These are phyloP conservation scores for Colius striatus DNA, from an alignment of 2,113 vertebrate species.

Conservation along the genomic window DNA sequence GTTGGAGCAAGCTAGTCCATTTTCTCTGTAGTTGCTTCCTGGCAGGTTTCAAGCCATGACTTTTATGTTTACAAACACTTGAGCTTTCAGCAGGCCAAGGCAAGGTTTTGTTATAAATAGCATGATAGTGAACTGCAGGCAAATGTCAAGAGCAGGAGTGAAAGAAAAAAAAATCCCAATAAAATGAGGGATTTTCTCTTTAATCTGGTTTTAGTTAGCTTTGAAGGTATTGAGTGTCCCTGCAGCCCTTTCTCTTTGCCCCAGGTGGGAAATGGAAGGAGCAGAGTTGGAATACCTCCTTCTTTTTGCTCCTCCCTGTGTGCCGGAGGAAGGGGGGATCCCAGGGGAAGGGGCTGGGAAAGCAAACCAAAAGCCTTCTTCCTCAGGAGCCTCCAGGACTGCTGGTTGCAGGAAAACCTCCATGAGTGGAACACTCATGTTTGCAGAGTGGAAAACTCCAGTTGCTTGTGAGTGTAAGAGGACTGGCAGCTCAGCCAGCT, in stretches of 20 bases:
- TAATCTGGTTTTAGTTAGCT: not conserved
- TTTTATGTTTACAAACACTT: constrained; percentile 14
- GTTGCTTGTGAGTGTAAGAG: rapidly evolving
- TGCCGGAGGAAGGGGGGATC: not conserved
- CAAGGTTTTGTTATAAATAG: not conserved
- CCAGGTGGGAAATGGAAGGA: not conserved
- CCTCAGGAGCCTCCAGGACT: not conserved
- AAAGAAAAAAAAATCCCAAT: not conserved
- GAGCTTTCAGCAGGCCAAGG: constrained; percentile 12
- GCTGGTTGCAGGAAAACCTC: too few relatives aligned
- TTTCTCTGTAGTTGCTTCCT: not conserved
- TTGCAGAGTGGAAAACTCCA: not conserved
- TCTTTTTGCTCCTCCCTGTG: not conserved
- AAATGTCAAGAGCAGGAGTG: not conserved
- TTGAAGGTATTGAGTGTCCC: not conserved
- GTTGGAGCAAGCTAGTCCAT: not conserved
- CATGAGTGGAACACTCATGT: rapidly evolving
- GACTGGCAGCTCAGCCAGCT: not conserved
- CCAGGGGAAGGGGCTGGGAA: not conserved
- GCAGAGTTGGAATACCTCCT: not conserved
- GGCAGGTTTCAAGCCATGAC: not conserved
- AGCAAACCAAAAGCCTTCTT: not conserved
- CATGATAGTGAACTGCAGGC: not conserved
- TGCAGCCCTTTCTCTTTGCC: not conserved
- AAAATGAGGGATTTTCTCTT: not conserved